Percentiles rank a stretch among this genome's conserved stretches.
Evolutionary conservation across 2,888 invertebrate species (phyloP).

Genomic region (Pinctada fucata): DNA sequence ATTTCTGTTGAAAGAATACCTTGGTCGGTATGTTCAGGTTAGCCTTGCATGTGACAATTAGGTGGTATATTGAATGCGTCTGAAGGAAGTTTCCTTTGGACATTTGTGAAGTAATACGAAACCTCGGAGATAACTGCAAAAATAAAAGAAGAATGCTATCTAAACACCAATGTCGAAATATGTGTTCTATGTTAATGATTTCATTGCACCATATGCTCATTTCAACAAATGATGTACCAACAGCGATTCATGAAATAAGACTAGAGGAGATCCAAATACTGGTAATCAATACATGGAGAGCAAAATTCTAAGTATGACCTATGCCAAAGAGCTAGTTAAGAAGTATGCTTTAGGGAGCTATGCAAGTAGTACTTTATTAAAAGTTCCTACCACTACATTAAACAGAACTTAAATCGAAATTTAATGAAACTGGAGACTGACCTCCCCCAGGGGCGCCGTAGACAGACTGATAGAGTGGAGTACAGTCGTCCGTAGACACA

Average conservation of each 20-base stretch:
- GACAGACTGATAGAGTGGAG: constrained; percentile 3
- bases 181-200: neutral
- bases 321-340: too few species aligned
- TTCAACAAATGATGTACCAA: too few species aligned
- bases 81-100: neutral
- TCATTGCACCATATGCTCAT: neutral
- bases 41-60: neutral
- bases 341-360: too few species aligned
- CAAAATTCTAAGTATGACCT: too few species aligned
- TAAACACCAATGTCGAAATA: neutral
- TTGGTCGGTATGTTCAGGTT: too few species aligned
- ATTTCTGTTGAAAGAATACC: too few species aligned
- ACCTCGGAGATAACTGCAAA: constrained; percentile 4
- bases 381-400: too few species aligned
- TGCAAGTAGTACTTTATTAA: too few species aligned
- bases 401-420: too few species aligned
- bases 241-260: too few species aligned
- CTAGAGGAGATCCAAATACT: too few species aligned
- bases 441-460: constrained; percentile 12
- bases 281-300: too few species aligned
- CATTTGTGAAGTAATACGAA: constrained; percentile 21
- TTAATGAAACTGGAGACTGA: neutral
- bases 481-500: constrained; percentile 17
- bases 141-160: neutral
- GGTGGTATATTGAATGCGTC: constrained; percentile 17